Evolutionary conservation across 2,113 vertebrate genomes (phyloP).

Genomic region (Raja brachyura): DNA sequence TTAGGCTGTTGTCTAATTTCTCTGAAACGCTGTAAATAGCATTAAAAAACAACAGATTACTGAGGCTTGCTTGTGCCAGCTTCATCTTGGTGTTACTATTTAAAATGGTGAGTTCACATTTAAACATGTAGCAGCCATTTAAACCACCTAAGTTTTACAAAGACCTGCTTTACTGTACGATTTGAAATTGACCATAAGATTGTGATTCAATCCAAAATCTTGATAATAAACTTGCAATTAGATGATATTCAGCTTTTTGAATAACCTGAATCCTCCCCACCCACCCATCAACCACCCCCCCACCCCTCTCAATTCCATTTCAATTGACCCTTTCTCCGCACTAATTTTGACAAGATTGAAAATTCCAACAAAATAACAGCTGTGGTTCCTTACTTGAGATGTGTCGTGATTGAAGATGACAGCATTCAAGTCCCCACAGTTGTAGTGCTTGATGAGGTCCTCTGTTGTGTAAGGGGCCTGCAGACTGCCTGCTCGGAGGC

Average conservation of each 20-base stretch:
- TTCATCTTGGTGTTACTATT: background rate
- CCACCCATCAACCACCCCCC: background rate
- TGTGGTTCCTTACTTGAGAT: slow-evolving; percentile 62
- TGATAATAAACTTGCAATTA: slow-evolving; percentile 28
- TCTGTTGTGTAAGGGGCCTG: slow-evolving; percentile 73
- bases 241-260: background rate
- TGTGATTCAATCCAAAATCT: background rate
- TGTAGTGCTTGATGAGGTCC: slow-evolving; percentile 83
- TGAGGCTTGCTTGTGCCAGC: background rate
- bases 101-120: background rate
- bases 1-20: slow-evolving; percentile 20
- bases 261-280: background rate
- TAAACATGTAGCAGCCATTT: background rate
- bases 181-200: background rate
- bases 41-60: slow-evolving; percentile 31
- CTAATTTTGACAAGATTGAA: slow-evolving; percentile 33
- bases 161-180: background rate
- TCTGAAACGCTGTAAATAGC: slow-evolving; percentile 28
- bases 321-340: slow-evolving; percentile 18
- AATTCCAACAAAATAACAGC: slow-evolving; percentile 33
- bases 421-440: slow-evolving; percentile 75
- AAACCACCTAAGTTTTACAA: background rate
- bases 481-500: slow-evolving; percentile 70
- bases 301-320: background rate
- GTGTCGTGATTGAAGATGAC: slow-evolving; percentile 83